A percentile compares a stretch with the other conserved stretches of the same genome.
Conservation (phyloP, 2,888 invertebrate species). For the Lithodes maja region DNA sequence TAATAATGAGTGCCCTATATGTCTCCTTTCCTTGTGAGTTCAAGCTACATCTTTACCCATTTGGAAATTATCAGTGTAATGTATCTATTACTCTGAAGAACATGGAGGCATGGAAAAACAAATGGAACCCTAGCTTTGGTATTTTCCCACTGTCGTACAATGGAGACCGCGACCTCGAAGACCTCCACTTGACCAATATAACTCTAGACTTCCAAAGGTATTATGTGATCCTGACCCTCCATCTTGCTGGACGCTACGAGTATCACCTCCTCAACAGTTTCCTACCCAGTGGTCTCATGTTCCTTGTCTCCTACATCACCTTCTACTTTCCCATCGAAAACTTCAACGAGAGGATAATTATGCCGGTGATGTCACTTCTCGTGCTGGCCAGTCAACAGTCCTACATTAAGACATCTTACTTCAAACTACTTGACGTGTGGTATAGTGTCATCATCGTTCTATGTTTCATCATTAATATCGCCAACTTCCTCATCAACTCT, state of each 20-base stretch:
- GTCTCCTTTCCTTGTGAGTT: neutral
- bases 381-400: conserved; percentile 34
- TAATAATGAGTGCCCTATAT: neutral
- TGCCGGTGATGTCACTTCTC: conserved; percentile 36
- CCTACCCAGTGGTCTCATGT: conserved; percentile 24
- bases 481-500: neutral
- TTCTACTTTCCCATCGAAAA: conserved; percentile 42
- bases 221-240: neutral
- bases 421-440: conserved; percentile 50
- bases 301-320: conserved; percentile 3
- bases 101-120: neutral
- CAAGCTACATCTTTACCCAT: conserved; percentile 5
- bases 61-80: neutral
- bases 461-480: conserved; percentile 9
- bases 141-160: neutral
- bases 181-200: neutral
- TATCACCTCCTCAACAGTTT: conserved; percentile 33
- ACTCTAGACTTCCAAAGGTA: neutral
- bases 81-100: neutral
- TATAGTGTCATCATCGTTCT: conserved; percentile 12
- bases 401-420: conserved; percentile 43
- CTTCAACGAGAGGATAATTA: conserved; percentile 59
- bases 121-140: neutral
- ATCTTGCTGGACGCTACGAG: conserved; percentile 12
- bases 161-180: neutral